Evolutionary conservation across 37 sponge, comb jelly and placozoan genomes (phyloP).

Genomic region (Geodia barretti): DNA sequence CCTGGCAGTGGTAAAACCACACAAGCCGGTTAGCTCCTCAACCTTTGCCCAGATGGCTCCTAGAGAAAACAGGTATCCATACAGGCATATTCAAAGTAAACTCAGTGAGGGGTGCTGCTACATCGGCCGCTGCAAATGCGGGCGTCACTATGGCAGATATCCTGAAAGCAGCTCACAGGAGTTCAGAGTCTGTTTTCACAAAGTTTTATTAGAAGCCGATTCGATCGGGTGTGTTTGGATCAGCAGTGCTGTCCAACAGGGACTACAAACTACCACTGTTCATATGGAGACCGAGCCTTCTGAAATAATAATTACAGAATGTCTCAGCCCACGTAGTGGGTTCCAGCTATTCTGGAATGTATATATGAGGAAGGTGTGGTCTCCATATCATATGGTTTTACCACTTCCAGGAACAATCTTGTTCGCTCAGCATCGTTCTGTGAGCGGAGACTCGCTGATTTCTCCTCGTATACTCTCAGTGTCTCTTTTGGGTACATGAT

Average conservation of each 20-base stretch:
- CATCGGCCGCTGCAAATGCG: constrained; percentile 10
- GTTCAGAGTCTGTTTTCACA: constrained; percentile 29
- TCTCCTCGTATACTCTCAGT: constrained; percentile 8
- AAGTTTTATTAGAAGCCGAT: constrained; percentile 36
- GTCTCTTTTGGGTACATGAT: constrained; percentile 18
- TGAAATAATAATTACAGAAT: too few relatives aligned
- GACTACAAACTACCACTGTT: too few relatives aligned
- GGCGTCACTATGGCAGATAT: constrained; percentile 29
- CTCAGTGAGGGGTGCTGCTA: constrained; percentile 3
- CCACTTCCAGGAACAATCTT: too few relatives aligned
- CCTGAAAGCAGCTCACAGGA: constrained; percentile 50
- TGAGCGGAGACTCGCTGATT: neutral
- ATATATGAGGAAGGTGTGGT: too few relatives aligned
- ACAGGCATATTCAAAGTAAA: constrained; percentile 11
- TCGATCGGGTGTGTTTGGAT: neutral
- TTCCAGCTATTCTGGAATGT: too few relatives aligned
- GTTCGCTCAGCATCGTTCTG: too few relatives aligned
- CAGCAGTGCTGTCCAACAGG: constrained; percentile 33
- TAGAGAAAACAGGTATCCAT: constrained; percentile 10
- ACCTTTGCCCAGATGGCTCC: constrained; percentile 37
- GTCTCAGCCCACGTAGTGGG: too few relatives aligned
- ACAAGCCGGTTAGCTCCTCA: constrained; percentile 23
- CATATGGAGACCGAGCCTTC: too few relatives aligned
- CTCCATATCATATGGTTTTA: too few relatives aligned
- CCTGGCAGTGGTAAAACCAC: constrained; percentile 18